Base-by-base conservation (phyloP, 2,113 vertebrate genomes). In the Corvus hawaiiensis region DNA sequence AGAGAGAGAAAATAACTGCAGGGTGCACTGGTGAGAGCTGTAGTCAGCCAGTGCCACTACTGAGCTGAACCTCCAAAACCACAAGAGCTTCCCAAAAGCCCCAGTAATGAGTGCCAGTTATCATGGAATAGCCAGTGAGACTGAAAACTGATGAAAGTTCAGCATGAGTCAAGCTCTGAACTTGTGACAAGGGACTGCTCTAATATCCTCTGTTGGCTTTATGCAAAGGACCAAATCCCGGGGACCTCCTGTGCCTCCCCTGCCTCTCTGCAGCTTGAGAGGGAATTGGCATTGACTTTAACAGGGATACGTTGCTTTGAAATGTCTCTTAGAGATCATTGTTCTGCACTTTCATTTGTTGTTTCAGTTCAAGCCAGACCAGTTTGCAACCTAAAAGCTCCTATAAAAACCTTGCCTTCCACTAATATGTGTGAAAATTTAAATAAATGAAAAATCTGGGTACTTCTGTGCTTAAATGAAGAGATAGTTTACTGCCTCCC, bases 201-300 rank as follows among this genome's bases (percentile, higher is more conserved):
- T 58, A 14, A 46, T 12, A 23, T 14, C 46, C 49, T 82, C 52
- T 76, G 17, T 26, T 3, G 58, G 30, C 37, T 76, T 69, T 46
- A 14, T 7, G 35, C 24, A 51, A 63, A 44, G n/a, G 46, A 18
- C 16, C 20, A 10, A 41, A 30, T 58, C 39, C 37, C 0, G 0
- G 16, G 41, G 51, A 80, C 7, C 13, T 86, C 54, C 51, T 71
- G 61, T 30, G 16, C 49, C 72, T 48, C 26, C 26, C 28, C 21
- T 52, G 78, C 41, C 20, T 28, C 10, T 48, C 35, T 78, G 62
- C 44, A 87, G 66, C 62, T 58, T 37, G 41, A 32, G 74, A 61
- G 46, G 19, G 55, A 93, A 54, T 41, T 68, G 54, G 17, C 35
- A 37, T 12, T 49, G 75, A 37, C 67, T 93, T 59, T 76, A 73